These are phyloP conservation scores for Catamblyrhynchus diadema DNA, from an alignment of 2,797 vertebrate species.

Conservation along the genomic window DNA sequence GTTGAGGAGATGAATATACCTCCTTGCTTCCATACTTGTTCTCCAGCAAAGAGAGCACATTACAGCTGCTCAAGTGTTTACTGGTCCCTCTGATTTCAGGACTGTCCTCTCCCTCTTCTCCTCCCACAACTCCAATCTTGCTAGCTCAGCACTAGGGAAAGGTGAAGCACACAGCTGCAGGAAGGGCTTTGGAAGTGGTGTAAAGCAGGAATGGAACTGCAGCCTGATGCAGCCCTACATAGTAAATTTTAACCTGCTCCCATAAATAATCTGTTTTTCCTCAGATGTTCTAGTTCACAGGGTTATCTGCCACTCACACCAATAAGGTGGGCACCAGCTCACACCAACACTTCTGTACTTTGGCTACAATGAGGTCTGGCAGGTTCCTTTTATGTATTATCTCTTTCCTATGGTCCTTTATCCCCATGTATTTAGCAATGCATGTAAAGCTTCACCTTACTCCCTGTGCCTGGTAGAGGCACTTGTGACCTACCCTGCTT, in stretches of 20 bases:
- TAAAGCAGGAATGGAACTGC: not conserved
- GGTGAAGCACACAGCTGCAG: not conserved
- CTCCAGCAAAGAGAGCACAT: not conserved
- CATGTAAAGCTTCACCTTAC: not conserved
- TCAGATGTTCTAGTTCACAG: not conserved
- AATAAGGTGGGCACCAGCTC: not conserved
- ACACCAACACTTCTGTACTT: not conserved
- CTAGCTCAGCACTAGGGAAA: not conserved
- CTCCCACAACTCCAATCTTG: not conserved
- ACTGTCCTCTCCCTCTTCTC: not conserved
- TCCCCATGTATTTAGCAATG: not conserved
- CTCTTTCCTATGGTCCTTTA: not conserved
- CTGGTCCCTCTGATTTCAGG: not conserved
- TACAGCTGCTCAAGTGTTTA: not conserved
- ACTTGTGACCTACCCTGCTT: not conserved
- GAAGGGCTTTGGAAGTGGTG: not conserved
- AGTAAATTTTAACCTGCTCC: not conserved
- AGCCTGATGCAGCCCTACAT: rapidly evolving
- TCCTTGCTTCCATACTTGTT: not conserved
- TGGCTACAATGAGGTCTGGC: not conserved
- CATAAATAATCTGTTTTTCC: not conserved
- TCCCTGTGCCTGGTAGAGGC: not conserved
- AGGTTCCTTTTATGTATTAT: not conserved
- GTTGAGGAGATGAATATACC: not conserved
- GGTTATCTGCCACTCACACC: not conserved